These are phyloP conservation scores for Drosophila subquinaria DNA, from an alignment of 2,888 invertebrate genomes.

Conservation along the genomic window DNA sequence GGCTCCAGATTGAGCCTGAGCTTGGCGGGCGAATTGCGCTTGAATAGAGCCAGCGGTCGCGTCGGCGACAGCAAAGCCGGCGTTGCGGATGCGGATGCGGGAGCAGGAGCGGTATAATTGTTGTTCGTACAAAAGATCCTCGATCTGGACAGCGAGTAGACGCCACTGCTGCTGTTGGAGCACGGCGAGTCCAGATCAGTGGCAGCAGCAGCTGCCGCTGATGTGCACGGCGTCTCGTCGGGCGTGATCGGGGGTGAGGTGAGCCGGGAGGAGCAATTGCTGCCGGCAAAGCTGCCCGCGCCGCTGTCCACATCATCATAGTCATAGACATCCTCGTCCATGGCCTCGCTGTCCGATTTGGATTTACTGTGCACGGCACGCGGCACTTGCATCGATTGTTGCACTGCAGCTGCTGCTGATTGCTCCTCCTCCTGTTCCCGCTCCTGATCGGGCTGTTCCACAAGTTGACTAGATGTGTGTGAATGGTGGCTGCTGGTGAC, in stretches of 20 bases:
- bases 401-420: background rate
- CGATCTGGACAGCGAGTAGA: conserved; percentile 45
- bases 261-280: conserved; percentile 80
- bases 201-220: conserved; percentile 43
- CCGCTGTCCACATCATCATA: conserved; percentile 76
- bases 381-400: conserved; percentile 9
- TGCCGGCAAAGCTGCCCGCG: conserved; percentile 75
- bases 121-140: conserved; percentile 12
- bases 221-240: conserved; percentile 76
- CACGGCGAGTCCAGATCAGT: conserved; percentile 71
- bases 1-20: conserved; percentile 80
- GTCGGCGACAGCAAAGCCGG: conserved; percentile 60
- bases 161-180: conserved; percentile 63
- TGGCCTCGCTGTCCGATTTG: conserved; percentile 78
- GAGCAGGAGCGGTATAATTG: conserved; percentile 27
- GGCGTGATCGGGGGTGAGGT: conserved; percentile 83
- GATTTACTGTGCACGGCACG: conserved; percentile 49
- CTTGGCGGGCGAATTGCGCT: conserved; percentile 83
- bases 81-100: conserved; percentile 24
- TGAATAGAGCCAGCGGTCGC: conserved; percentile 72
- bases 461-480: conserved; percentile 65
- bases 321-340: conserved; percentile 76
- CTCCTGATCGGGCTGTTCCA: conserved; percentile 68
- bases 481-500: conserved; percentile 31
- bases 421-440: conserved; percentile 30